Conservation (phyloP, 2,888 invertebrate genomes). For the Anoncus sp. region DNA sequence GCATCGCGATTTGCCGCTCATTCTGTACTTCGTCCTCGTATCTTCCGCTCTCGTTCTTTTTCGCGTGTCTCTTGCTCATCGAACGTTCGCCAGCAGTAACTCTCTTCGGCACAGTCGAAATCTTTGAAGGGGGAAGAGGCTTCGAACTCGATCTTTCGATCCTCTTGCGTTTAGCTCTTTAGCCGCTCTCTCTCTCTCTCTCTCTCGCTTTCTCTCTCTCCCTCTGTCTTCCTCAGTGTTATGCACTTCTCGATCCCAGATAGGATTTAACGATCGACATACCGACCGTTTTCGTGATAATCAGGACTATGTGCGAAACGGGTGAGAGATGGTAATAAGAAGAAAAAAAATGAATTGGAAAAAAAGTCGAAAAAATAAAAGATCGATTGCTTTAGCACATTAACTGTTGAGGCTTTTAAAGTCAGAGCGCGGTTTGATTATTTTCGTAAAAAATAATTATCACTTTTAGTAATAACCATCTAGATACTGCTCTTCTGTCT, state of each 20-base stretch:
- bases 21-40: conserved; percentile 24
- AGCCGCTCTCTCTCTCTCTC: conserved; percentile 2
- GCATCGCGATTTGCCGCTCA: conserved; percentile 42
- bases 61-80: conserved; percentile 59
- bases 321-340: conserved; percentile 43
- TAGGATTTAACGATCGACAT: conserved; percentile 60
- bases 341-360: conserved; percentile 15
- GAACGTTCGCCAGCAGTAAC: conserved; percentile 44
- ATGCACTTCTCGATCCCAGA: conserved; percentile 42
- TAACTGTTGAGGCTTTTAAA: conserved; percentile 7
- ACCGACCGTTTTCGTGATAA: conserved; percentile 56
- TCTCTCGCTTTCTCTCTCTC: conserved; percentile 14
- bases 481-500: background rate
- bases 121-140: conserved; percentile 56
- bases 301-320: conserved; percentile 51
- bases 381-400: background rate
- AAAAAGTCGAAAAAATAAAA: conserved; percentile 5
- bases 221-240: background rate
- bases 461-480: conserved; percentile 1
- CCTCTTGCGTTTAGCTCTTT: conserved; percentile 35
- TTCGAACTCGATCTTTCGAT: conserved; percentile 63
- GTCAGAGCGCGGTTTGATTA: background rate
- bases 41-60: conserved; percentile 5
- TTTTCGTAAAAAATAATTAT: background rate
- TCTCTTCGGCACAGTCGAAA: conserved; percentile 51